Evolutionary conservation across 1,140 invertebrate genomes (phyloP).

Genomic region (Notospermus geniculatus): DNA sequence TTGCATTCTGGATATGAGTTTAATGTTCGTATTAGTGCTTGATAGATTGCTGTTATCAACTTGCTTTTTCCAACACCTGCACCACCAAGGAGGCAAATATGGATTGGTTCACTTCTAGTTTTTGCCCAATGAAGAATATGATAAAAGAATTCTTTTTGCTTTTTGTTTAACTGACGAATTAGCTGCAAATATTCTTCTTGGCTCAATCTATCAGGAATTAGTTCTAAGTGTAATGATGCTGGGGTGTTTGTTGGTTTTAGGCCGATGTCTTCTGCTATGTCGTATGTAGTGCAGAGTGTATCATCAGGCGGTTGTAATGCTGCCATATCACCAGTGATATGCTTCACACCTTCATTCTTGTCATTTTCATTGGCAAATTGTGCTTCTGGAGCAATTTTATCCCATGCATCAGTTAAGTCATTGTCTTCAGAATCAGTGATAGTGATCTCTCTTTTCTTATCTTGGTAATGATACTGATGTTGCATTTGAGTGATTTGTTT

Average conservation of each 20-base stretch:
- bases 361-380: conserved; percentile 4
- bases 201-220: too few relatives aligned
- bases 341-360: conserved; percentile 9
- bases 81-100: background rate
- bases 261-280: conserved; percentile 19
- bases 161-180: background rate
- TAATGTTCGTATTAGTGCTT: conserved; percentile 20
- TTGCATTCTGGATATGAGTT: conserved; percentile 20
- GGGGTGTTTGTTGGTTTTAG: conserved; percentile 8
- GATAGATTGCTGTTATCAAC: conserved; percentile 20
- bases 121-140: conserved; percentile 10
- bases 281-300: too few relatives aligned
- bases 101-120: background rate
- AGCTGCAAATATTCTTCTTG: background rate
- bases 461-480: background rate
- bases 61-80: conserved; percentile 19
- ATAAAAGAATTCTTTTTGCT: conserved; percentile 5
- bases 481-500: background rate
- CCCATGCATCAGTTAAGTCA: background rate
- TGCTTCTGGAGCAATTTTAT: background rate
- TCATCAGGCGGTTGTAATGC: too few relatives aligned
- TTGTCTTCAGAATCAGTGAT: background rate
- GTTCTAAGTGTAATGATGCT: background rate
- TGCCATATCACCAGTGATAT: background rate
- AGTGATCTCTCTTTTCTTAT: background rate